Base-by-base conservation (phyloP, 2,797 vertebrate species). In the Telmatherina bonti region DNA sequence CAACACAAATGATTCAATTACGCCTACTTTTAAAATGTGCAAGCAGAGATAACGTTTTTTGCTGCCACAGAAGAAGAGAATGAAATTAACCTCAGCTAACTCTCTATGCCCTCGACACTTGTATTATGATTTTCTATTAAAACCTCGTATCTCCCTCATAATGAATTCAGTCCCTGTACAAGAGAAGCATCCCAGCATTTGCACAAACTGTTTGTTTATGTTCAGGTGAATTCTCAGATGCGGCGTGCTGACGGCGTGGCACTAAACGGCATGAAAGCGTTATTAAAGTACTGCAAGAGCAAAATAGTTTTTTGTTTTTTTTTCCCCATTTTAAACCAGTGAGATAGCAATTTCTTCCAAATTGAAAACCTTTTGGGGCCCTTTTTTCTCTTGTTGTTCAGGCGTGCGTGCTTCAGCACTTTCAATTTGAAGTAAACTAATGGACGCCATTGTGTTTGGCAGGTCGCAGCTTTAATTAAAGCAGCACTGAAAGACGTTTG, bases 1-100 rank as follows among this genome's bases (percentile, higher is more conserved):
- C 78, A 65, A 63, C 75, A 88, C 81, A 91, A 91, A 92, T 90
- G 70, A 91, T 92, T 92, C 86, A 91, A 91, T 93, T 92, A 90
- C 80, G 83, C 62, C 79, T 87, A 72, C 76, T 87, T 90, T 87
- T 84, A n/a, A 89, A 93, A 89, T 85, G 88, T 91, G 89, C 57
- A n/a, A 70, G 83, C 2, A 4, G 67, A 90, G 92, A 93, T 92
- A 91, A 72, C 30, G 52, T n/a, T n/a, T 54, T 89, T 74, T 53
- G 65, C 70, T 76, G 72, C 78, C 71, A 78, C 84, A 87, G 76
- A 86, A 74, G 55, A 74, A 81, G 84, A 67, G 86, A 91, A 89
- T 88, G 66, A 90, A 93, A 91, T 91, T 89, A 92, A 89, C 87
- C 86, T 89, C 72, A 1, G 75, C 81, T 83, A 84, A 84, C 85